phyloP scores from a whole-genome alignment of 2,888 invertebrate species.

The Mellilla xanthometata region DNA sequence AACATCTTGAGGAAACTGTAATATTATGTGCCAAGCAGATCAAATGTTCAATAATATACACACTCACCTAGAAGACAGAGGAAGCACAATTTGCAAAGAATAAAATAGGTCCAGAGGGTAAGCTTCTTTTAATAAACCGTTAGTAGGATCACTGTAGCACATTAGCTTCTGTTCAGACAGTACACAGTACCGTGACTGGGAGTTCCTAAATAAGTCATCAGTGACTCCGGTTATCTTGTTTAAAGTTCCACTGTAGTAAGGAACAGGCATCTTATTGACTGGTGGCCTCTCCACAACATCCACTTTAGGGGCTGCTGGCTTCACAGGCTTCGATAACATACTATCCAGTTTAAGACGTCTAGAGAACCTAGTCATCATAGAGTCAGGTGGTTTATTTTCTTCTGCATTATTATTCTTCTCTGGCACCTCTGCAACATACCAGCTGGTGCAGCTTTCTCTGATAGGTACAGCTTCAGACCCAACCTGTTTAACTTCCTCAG shows the following conservation, averaged over 20 bases:
- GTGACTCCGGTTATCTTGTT: conserved; percentile 80
- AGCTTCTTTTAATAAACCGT: conserved; percentile 86
- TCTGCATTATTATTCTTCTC: conserved; percentile 37
- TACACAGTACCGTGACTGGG: conserved; percentile 88
- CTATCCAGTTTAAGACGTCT: conserved; percentile 77
- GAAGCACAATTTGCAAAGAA: conserved; percentile 85
- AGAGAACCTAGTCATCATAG: conserved; percentile 66
- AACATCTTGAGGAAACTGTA: too few relatives aligned
- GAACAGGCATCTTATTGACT: conserved; percentile 65
- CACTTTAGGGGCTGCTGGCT: conserved; percentile 44
- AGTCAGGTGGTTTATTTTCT: conserved; percentile 47
- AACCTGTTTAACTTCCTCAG: conserved; percentile 16
- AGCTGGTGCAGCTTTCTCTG: conserved; percentile 68
- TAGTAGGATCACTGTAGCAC: conserved; percentile 88
- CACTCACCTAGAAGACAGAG: conserved; percentile 71
- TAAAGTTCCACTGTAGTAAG: conserved; percentile 84
- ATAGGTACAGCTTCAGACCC: conserved; percentile 29
- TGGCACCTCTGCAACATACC: conserved; percentile 54
- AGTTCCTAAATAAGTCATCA: conserved; percentile 89
- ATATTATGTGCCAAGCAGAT: too few relatives aligned
- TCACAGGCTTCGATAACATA: conserved; percentile 59
- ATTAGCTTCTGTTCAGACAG: conserved; percentile 87
- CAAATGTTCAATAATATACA: too few relatives aligned
- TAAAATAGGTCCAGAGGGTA: conserved; percentile 86
- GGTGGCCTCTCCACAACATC: conserved; percentile 76